These are phyloP conservation scores for Patiria pectinifera DNA, from an alignment of 53 echinoderm and acorn worm species.

Conservation along the genomic window DNA sequence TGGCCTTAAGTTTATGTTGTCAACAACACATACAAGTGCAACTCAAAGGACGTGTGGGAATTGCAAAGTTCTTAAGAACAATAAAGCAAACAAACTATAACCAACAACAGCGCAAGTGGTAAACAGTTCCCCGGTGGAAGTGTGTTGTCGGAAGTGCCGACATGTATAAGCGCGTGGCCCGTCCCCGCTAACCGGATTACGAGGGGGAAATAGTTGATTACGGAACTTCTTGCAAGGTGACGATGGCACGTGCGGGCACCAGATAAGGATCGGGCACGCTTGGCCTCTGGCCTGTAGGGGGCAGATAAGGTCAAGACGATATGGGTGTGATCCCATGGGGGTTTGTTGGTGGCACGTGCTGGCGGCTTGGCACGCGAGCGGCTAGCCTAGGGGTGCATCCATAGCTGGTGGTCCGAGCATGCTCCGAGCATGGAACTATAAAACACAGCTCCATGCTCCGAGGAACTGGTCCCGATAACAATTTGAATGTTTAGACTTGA, in stretches of 20 bases:
- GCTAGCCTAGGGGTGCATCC: neutral
- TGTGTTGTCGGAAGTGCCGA: neutral
- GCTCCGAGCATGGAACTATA: too few relatives aligned
- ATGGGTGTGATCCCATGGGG: neutral
- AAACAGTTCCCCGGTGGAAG: neutral
- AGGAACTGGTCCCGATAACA: neutral
- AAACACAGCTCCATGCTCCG: too few relatives aligned
- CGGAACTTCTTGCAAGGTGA: slow-evolving; percentile 14
- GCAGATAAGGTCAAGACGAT: slow-evolving; percentile 20
- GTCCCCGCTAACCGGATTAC: neutral
- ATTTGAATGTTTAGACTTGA: neutral
- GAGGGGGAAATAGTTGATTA: neutral
- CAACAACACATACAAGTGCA: too few relatives aligned
- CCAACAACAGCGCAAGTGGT: neutral
- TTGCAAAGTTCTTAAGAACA: neutral
- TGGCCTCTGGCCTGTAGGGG: neutral
- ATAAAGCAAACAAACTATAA: neutral
- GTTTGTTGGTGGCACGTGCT: neutral
- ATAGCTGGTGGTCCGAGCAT: too few relatives aligned
- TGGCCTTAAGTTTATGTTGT: too few relatives aligned
- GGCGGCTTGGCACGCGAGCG: neutral
- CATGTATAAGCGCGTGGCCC: neutral
- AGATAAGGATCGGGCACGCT: slow-evolving; percentile 9
- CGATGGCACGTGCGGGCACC: neutral
- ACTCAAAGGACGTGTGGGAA: too few relatives aligned